Base-by-base conservation (phyloP, 2,888 invertebrate species). In the Agonopterix alstromeriana region DNA sequence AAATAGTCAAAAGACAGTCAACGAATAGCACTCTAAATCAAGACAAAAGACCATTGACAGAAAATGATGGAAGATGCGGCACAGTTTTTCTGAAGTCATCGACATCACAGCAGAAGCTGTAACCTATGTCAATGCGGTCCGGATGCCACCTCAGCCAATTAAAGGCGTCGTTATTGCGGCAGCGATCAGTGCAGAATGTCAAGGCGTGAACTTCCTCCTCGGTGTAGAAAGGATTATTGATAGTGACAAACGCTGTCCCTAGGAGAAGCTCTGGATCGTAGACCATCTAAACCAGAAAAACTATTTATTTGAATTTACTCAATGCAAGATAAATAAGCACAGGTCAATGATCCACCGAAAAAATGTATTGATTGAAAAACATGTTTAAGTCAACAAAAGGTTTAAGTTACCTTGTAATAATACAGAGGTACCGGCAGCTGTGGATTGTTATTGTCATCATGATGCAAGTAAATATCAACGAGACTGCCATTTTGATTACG, bases 61-160 rank as follows among this genome's bases (percentile, higher is more conserved):
- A 67, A 45, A 92, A 82, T 2, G 70, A 55, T 0, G 92, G 93
- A 10, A 93, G 67, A 54, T 88, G 85, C 0, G 82, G 77, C 5
- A 93, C 76, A 1, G 73, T 73, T 53, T 79, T 77, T 43, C 90
- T 81, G 60, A 93, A 90, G 53, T 92, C 91, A 14, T 86, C 75
- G 12, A 93, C 79, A 0, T 81, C 77, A 65, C 93, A 93, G 60
- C 92, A 92, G 71, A 93, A 92, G 43, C 91, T 90, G 70, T 91
- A 90, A 0, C 93, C 93, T 11, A 81, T 65, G 49, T 77, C 75
- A 35, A 90, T 75, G 55, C 90, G 79, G 51, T 88, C 77, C 0
- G 86, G 75, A 10, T 77, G 67, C 92, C 92, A 92, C 1, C 66
- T 70, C n/a, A 93, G 68, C 93, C 93, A 93, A 58, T 74, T 78